A percentile compares a stretch with the other conserved stretches of the same genome.
phyloP scores from a whole-genome alignment of 1,140 invertebrate species.

The Halyomorpha halys region DNA sequence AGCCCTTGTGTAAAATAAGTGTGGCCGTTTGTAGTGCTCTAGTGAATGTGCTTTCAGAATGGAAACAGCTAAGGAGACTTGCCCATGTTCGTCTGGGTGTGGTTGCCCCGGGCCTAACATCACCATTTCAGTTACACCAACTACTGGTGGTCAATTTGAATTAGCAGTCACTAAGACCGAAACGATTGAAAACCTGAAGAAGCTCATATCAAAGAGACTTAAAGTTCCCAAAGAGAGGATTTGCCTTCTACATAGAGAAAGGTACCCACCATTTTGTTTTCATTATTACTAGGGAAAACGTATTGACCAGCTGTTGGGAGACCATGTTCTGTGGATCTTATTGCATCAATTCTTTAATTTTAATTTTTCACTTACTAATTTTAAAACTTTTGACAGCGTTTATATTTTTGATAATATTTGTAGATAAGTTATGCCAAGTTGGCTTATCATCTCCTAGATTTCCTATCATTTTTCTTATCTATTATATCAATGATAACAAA shows the following conservation, averaged over 20 bases:
- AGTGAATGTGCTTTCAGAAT: constrained; percentile 9
- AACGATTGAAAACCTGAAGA: constrained; percentile 78
- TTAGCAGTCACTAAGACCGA: constrained; percentile 65
- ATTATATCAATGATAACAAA: too few species aligned
- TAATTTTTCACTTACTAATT: too few species aligned
- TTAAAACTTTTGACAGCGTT: neutral
- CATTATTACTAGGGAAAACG: constrained; percentile 15
- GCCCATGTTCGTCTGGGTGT: constrained; percentile 23
- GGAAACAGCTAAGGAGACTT: constrained; percentile 14
- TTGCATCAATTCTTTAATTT: too few species aligned
- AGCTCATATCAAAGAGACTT: constrained; percentile 79
- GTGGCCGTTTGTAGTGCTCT: constrained; percentile 3
- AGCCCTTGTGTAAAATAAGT: constrained; percentile 1
- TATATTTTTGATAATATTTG: neutral
- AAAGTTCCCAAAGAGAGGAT: constrained; percentile 87
- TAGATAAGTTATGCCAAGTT: too few species aligned
- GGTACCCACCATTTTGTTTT: constrained; percentile 42
- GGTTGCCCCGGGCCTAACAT: constrained; percentile 37
- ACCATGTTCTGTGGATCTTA: neutral
- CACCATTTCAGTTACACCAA: constrained; percentile 73
- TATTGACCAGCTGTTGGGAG: constrained; percentile 16
- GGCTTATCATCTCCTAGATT: too few species aligned
- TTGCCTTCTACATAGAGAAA: constrained; percentile 80
- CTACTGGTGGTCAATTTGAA: constrained; percentile 81
- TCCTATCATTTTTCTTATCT: too few species aligned